A percentile compares a stretch with the other conserved stretches of the same genome.
Conservation (phyloP, 2,888 invertebrate species). For the Subacronicta megacephala region DNA sequence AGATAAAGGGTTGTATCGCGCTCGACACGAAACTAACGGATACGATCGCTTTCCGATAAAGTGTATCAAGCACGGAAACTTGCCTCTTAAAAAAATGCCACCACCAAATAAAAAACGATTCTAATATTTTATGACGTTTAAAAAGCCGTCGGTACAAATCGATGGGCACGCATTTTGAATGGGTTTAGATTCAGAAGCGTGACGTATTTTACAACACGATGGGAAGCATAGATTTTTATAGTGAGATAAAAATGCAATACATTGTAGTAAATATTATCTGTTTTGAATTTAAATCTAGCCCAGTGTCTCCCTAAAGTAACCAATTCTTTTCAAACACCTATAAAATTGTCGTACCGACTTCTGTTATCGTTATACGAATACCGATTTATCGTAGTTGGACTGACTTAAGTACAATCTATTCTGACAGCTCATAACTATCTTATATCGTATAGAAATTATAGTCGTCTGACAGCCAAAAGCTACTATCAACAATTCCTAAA, state of each 20-base stretch:
- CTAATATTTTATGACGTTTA: slow-evolving; percentile 62
- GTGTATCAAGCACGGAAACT: slow-evolving; percentile 77
- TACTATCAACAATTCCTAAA: too few relatives aligned
- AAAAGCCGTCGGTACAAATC: slow-evolving; percentile 45
- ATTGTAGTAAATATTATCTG: too few relatives aligned
- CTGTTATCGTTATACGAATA: too few relatives aligned
- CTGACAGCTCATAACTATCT: too few relatives aligned
- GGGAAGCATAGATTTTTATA: slow-evolving; percentile 16
- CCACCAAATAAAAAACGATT: slow-evolving; percentile 54
- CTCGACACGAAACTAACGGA: slow-evolving; percentile 73
- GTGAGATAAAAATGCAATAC: not conserved
- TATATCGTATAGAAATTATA: too few relatives aligned
- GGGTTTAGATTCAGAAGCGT: slow-evolving; percentile 36
- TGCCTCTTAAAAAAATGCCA: slow-evolving; percentile 58
- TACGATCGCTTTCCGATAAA: slow-evolving; percentile 84
- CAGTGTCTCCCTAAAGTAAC: too few relatives aligned
- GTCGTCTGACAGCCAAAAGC: too few relatives aligned
- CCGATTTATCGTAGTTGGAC: too few relatives aligned
- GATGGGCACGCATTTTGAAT: slow-evolving; percentile 46
- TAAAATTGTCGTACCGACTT: too few relatives aligned
- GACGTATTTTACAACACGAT: slow-evolving; percentile 26
- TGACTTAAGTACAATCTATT: too few relatives aligned
- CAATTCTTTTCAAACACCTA: too few relatives aligned
- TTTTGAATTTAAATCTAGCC: too few relatives aligned
- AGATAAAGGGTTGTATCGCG: slow-evolving; percentile 86